Base-by-base conservation (phyloP, 2,113 vertebrate species). In the Engystomops pustulosus region DNA sequence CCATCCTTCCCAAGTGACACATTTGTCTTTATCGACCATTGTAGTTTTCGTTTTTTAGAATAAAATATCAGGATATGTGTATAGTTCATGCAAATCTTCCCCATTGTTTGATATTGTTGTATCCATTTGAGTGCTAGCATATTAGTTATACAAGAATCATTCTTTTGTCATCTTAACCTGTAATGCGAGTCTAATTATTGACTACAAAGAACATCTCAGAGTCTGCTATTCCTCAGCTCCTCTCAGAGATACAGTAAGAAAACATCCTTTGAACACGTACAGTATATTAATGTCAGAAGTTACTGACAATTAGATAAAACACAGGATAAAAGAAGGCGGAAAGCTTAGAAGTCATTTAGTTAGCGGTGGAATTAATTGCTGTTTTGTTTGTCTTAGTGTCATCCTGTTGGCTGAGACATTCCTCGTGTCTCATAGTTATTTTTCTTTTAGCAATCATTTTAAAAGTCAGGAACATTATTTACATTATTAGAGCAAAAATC, bases 361-460 rank as follows among this genome's bases (percentile, higher is more conserved):
- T 65, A 41, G 27, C 58, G 45, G 44, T 45, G 25, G 58, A 65
- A 30, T 44, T 79, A 65, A 49, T 79, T 79, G 15, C 20, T 62
- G 38, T 65, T 14, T 79, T 14, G 15, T 44, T 62, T 79, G 34
- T 78, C 51, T 58, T 55, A n/a, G 51, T 11, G 23, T 62, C 62
- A 79, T 51, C 25, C 34, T 38, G 7, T 38, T 79, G 25, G 58
- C 7, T 18, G 1, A 65, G 14, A 65, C 38, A 15, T 65, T 79
- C 55, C 55, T 79, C 38, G 30, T 79, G 76, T 62, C 36, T 12
- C 18, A 79, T 51, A 67, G 15, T 80, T n/a, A n/a, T n/a, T n/a
- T 80, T 79, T 47, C 44, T 45, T 78, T 45, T 78, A n/a, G 68
- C 69, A 68, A 49, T 25, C 58, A 80, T 49, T 49, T 3, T 27